These are phyloP conservation scores for Eleginops maclovinus DNA, from an alignment of 2,113 vertebrate species.

Conservation along the genomic window DNA sequence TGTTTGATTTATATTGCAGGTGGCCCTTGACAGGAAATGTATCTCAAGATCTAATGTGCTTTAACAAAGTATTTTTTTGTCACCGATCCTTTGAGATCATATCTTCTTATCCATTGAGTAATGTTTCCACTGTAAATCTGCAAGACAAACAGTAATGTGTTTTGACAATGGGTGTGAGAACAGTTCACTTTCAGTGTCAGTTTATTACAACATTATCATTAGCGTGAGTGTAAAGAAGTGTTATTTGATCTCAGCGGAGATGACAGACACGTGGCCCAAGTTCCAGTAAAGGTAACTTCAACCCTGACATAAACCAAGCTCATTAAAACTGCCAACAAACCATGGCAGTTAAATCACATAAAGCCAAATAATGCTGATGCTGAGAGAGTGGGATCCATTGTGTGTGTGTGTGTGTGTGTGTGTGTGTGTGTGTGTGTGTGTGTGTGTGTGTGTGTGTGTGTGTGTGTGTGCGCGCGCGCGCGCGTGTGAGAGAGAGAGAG, in stretches of 20 bases:
- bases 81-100: constrained; percentile 46
- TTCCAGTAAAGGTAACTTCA: constrained; percentile 73
- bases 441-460: constrained; percentile 28
- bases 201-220: constrained; percentile 27
- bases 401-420: constrained; percentile 9
- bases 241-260: constrained; percentile 68
- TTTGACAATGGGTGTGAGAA: constrained; percentile 40
- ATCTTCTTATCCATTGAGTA: constrained; percentile 40
- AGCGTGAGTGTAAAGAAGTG: constrained; percentile 31
- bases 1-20: constrained; percentile 16
- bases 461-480: background rate
- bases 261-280: constrained; percentile 70
- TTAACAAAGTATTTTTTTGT: constrained; percentile 22
- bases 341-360: constrained; percentile 76
- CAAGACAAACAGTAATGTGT: background rate
- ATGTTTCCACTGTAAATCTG: constrained; percentile 28
- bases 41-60: background rate
- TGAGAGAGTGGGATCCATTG: constrained; percentile 43
- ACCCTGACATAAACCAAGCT: constrained; percentile 73
- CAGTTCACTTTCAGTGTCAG: constrained; percentile 38
- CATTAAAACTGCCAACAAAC: constrained; percentile 84
- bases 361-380: constrained; percentile 76
- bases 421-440: constrained; percentile 9
- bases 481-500: background rate
- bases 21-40: constrained; percentile 10